Percentiles rank a stretch among this genome's conserved stretches.
These are phyloP conservation scores for Atta colombica DNA, from an alignment of 1,140 invertebrate species.

Conservation along the genomic window DNA sequence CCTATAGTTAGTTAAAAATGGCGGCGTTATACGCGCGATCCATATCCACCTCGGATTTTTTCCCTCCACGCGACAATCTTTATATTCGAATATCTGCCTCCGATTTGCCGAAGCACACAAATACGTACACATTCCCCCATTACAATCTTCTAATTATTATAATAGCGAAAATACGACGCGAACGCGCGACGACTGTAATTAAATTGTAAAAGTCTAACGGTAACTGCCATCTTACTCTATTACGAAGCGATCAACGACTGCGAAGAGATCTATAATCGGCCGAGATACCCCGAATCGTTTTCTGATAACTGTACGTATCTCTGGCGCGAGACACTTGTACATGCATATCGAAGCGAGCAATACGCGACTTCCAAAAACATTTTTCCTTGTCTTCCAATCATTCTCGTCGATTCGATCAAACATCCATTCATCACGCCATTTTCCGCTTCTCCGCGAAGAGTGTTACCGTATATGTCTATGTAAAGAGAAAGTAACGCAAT, in stretches of 20 bases:
- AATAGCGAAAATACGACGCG: slow-evolving; percentile 42
- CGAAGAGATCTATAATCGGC: slow-evolving; percentile 18
- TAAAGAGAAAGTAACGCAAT: slow-evolving; percentile 10
- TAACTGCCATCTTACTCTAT: slow-evolving; percentile 52
- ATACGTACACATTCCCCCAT: background rate
- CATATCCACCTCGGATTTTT: slow-evolving; percentile 39
- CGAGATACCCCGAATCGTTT: slow-evolving; percentile 36
- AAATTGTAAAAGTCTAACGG: slow-evolving; percentile 33
- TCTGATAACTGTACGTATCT: slow-evolving; percentile 22
- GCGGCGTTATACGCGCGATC: slow-evolving; percentile 45
- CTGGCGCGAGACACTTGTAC: slow-evolving; percentile 15
- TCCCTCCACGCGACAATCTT: slow-evolving; percentile 21
- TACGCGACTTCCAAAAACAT: slow-evolving; percentile 61
- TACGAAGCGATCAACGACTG: slow-evolving; percentile 49
- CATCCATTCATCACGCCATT: slow-evolving; percentile 2
- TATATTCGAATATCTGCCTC: background rate
- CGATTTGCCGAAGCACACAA: slow-evolving; percentile 9
- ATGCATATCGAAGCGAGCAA: slow-evolving; percentile 72
- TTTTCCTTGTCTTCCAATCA: slow-evolving; percentile 71
- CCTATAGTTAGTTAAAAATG: slow-evolving; percentile 44
- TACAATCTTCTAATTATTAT: slow-evolving; percentile 26
- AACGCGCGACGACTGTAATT: slow-evolving; percentile 36
- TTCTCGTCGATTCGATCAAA: slow-evolving; percentile 19
- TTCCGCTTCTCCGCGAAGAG: slow-evolving; percentile 19
- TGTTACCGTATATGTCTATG: slow-evolving; percentile 34